These are phyloP conservation scores for Andrena cerasifolii DNA, from an alignment of 1,140 invertebrate species.

Conservation along the genomic window DNA sequence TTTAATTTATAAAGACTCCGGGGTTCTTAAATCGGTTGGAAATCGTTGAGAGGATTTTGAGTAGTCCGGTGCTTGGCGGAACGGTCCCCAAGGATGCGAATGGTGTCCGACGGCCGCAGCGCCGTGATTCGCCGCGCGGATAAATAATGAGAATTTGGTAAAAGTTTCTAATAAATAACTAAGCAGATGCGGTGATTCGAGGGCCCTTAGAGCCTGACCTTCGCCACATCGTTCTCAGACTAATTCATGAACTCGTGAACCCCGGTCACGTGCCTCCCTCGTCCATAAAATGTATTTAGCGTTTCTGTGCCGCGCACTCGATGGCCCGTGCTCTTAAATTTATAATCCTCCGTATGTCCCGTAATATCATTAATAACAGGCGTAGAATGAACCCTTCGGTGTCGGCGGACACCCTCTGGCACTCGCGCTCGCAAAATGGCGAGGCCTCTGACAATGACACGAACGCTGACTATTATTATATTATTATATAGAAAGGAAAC, in stretches of 20 bases:
- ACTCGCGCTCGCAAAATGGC: constrained; percentile 16
- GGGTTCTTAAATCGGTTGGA: too few species aligned
- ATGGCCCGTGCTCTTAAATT: constrained; percentile 38
- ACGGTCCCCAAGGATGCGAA: neutral
- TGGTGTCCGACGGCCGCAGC: neutral
- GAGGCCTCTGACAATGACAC: neutral
- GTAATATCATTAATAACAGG: constrained; percentile 41
- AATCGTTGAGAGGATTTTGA: too few species aligned
- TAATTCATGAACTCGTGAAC: constrained; percentile 48
- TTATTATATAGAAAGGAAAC: too few species aligned
- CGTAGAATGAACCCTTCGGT: constrained; percentile 30
- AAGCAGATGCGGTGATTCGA: constrained; percentile 1
- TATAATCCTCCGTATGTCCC: constrained; percentile 19
- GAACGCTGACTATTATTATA: too few species aligned
- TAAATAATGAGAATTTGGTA: neutral
- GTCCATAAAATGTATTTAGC: constrained; percentile 51
- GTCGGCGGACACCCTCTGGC: neutral
- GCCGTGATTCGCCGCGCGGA: neutral
- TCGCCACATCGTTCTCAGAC: neutral
- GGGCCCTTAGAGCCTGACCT: constrained; percentile 28
- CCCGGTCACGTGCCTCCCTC: constrained; percentile 45
- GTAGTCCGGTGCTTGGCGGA: too few species aligned
- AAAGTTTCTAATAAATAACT: neutral
- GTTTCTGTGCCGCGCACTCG: constrained; percentile 27
- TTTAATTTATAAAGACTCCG: too few species aligned